These are phyloP conservation scores for Microcebus griseorufus DNA, from an alignment of 2,113 vertebrate species.

Conservation along the genomic window DNA sequence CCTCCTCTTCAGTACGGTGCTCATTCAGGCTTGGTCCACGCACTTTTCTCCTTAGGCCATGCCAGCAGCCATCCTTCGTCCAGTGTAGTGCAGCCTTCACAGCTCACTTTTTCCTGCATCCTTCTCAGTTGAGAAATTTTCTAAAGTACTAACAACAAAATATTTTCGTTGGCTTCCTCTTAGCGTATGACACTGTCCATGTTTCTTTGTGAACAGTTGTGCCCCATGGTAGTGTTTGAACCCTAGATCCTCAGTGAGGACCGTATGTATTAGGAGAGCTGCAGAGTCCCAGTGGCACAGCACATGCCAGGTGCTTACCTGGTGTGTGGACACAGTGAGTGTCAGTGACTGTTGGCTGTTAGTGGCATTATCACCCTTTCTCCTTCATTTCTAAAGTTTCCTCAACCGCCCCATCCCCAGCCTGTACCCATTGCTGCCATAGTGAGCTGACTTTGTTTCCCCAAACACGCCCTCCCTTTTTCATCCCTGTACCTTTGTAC, in stretches of 20 bases:
- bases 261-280: neutral
- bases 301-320: neutral
- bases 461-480: neutral
- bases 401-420: neutral
- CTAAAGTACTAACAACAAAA: neutral
- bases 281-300: no score
- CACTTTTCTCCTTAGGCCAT: neutral
- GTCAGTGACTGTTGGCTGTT: neutral
- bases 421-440: neutral
- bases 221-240: neutral
- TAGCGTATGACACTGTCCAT: neutral
- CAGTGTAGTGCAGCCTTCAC: neutral
- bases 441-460: neutral
- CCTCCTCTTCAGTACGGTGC: neutral
- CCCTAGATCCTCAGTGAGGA: neutral
- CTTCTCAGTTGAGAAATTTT: neutral
- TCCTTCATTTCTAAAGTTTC: neutral
- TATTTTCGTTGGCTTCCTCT: neutral
- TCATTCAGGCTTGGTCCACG: neutral
- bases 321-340: neutral
- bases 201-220: neutral
- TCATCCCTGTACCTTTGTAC: neutral
- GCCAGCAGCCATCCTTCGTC: neutral
- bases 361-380: neutral
- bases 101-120: neutral